Percentiles rank a stretch among this genome's conserved stretches.
Conservation (phyloP, 2,888 invertebrate species). For the Tillus elongatus region DNA sequence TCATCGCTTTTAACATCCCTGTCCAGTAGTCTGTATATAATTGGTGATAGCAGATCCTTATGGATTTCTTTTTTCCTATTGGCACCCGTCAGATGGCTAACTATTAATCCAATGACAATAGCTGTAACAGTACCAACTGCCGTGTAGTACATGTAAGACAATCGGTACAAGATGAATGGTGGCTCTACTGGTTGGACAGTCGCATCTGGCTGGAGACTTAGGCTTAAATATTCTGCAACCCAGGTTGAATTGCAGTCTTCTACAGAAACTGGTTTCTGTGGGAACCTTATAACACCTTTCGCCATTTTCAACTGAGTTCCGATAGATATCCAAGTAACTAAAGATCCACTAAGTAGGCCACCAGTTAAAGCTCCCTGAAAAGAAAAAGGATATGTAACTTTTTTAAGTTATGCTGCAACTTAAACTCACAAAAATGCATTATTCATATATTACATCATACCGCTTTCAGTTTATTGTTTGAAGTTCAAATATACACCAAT, state of each 20-base stretch:
- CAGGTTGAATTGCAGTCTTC: constrained; percentile 45
- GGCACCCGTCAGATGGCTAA: constrained; percentile 59
- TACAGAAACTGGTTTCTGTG: constrained; percentile 54
- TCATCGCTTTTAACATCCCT: constrained; percentile 10
- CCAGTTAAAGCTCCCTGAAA: constrained; percentile 57
- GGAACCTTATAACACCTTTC: constrained; percentile 50
- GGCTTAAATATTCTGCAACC: constrained; percentile 33
- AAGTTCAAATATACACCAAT: too few relatives aligned
- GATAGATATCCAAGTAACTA: constrained; percentile 60
- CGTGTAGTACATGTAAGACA: constrained; percentile 74
- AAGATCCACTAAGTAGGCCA: constrained; percentile 50
- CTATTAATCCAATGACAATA: constrained; percentile 54
- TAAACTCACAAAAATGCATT: too few relatives aligned
- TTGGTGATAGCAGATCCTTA: constrained; percentile 54
- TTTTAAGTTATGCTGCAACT: too few relatives aligned
- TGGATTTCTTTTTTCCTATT: constrained; percentile 52
- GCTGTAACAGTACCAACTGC: constrained; percentile 60
- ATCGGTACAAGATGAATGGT: constrained; percentile 56
- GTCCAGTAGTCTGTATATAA: constrained; percentile 49
- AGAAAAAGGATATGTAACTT: too few relatives aligned
- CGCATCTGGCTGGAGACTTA: constrained; percentile 23
- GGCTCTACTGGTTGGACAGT: constrained; percentile 35
- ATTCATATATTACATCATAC: too few relatives aligned
- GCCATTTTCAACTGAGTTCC: constrained; percentile 62
- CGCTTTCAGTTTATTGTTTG: too few relatives aligned